Conservation (phyloP, 2,797 vertebrate genomes). For the Vespertilio murinus region DNA sequence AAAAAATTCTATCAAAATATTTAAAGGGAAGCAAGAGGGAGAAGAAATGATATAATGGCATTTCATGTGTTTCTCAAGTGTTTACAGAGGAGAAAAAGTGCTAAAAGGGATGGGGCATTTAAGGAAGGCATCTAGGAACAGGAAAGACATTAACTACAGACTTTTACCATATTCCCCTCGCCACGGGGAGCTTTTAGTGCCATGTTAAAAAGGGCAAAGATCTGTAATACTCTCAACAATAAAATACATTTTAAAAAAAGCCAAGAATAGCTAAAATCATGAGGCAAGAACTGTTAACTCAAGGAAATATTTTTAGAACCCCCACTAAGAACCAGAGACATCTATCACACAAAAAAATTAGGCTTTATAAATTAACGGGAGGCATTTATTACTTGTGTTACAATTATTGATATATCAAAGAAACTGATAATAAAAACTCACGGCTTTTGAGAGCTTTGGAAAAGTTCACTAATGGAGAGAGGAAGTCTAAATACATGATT, state of each 20-base stretch:
- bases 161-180: neutral
- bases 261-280: neutral
- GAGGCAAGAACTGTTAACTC: neutral
- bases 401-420: neutral
- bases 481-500: neutral
- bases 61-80: constrained; percentile 31
- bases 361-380: neutral
- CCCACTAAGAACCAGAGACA: constrained; percentile 4
- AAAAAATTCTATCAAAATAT: neutral
- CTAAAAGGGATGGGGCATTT: constrained; percentile 50
- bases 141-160: neutral
- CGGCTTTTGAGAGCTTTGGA: neutral
- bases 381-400: neutral
- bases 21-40: constrained; percentile 8
- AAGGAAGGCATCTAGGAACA: neutral
- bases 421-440: neutral
- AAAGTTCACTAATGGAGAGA: neutral
- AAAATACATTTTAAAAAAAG: neutral
- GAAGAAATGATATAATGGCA: neutral
- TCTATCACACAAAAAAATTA: neutral
- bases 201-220: neutral
- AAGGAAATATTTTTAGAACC: constrained; percentile 17
- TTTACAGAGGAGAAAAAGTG: constrained; percentile 51
- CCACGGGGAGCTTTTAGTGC: neutral
- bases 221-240: too few species aligned